A percentile compares a stretch with the other conserved stretches of the same genome.
Conservation (phyloP, 30 jellyfish, hydroid and myxozoan genomes). For the Aurelia aurita region DNA sequence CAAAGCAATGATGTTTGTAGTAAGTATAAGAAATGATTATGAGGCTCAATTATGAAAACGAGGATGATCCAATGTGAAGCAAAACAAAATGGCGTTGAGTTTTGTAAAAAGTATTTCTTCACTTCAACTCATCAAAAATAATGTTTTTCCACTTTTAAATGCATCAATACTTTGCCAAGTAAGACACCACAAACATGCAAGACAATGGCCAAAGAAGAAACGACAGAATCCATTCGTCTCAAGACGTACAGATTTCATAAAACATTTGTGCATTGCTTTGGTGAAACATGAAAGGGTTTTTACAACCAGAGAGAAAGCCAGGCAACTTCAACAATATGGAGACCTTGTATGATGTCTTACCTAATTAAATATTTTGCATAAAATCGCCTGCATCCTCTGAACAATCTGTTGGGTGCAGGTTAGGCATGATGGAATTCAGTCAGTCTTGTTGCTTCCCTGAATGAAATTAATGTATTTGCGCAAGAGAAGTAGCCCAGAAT, state of each 20-base stretch:
- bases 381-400: neutral
- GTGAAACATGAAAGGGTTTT: conserved; percentile 86
- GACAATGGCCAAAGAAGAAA: conserved; percentile 59
- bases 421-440: no score
- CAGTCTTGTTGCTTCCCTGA: no score
- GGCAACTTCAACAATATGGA: conserved; percentile 84
- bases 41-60: no score
- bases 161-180: conserved; percentile 33
- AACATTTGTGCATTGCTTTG: conserved; percentile 88
- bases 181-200: conserved; percentile 17
- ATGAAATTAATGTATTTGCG: no score
- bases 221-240: conserved; percentile 70
- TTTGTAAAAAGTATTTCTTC: neutral
- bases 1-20: no score
- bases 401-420: no score
- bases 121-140: neutral
- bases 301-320: conserved; percentile 82
- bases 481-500: no score
- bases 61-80: neutral
- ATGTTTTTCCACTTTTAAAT: neutral
- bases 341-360: conserved; percentile 71
- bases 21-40: no score
- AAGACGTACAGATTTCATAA: conserved; percentile 92
- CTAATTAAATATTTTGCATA: neutral
- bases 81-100: conserved; percentile 36